Evolutionary conservation across 2,797 vertebrate species (phyloP).

Genomic region (Pangasius sanitwongsei): DNA sequence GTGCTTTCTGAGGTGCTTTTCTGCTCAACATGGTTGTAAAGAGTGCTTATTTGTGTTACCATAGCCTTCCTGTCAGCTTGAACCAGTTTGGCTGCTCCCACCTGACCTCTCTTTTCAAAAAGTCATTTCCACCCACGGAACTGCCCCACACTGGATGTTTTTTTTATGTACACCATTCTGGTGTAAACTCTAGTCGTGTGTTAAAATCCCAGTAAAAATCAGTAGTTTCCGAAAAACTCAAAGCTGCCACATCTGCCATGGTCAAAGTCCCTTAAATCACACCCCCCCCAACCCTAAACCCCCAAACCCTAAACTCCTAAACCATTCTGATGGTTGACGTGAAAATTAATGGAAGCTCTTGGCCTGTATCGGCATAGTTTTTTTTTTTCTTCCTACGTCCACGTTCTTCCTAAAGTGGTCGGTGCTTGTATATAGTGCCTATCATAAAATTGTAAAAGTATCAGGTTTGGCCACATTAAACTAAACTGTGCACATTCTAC

Average conservation of each 20-base stretch:
- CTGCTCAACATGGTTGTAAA: neutral
- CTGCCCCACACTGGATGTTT: neutral
- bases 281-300: no score
- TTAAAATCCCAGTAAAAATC: neutral
- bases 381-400: no score
- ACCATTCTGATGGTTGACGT: no score
- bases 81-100: neutral
- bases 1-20: neutral
- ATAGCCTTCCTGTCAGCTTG: neutral
- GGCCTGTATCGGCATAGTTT: neutral
- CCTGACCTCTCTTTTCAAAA: neutral
- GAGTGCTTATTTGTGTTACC: neutral
- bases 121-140: neutral
- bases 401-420: neutral
- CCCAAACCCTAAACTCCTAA: no score
- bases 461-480: neutral
- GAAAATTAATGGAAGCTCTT: neutral
- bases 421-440: neutral
- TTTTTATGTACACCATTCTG: neutral
- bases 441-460: neutral
- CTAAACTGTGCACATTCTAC: neutral
- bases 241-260: neutral
- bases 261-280: neutral
- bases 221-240: neutral
- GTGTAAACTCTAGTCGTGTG: neutral